Conservation (phyloP, 1,140 invertebrate genomes). For the Brachionus angularis region DNA sequence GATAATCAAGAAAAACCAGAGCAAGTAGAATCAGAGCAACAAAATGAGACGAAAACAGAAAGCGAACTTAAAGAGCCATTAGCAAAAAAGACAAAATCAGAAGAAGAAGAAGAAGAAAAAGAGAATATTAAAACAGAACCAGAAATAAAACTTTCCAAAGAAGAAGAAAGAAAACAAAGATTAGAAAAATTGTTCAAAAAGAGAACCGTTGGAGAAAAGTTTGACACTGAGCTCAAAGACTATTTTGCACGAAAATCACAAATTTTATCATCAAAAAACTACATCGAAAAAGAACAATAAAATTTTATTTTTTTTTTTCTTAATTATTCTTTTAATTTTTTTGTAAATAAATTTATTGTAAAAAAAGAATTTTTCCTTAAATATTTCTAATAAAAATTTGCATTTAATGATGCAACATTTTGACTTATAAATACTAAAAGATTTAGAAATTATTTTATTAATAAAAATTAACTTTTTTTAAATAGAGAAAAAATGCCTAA, state of each 20-base stretch:
- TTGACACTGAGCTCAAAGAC: constrained; percentile 14
- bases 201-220: constrained; percentile 28
- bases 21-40: neutral
- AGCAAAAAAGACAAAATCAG: neutral
- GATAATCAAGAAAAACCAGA: constrained; percentile 18
- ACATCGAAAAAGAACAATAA: constrained; percentile 32
- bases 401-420: constrained; percentile 3
- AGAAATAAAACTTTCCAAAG: neutral
- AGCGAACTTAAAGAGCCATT: neutral
- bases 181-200: constrained; percentile 28
- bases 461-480: no score
- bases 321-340: neutral
- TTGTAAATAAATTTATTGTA: constrained; percentile 43
- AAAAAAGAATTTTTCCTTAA: no score
- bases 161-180: constrained; percentile 1
- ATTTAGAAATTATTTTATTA: no score
- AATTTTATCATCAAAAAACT: constrained; percentile 12
- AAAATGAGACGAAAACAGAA: neutral
- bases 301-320: no score
- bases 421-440: neutral
- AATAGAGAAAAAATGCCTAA: constrained; percentile 11
- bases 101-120: neutral
- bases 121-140: neutral
- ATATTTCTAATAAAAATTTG: neutral
- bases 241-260: constrained; percentile 9